These are phyloP conservation scores for Eupithecia exiguata DNA, from an alignment of 2,888 invertebrate species.

Conservation along the genomic window DNA sequence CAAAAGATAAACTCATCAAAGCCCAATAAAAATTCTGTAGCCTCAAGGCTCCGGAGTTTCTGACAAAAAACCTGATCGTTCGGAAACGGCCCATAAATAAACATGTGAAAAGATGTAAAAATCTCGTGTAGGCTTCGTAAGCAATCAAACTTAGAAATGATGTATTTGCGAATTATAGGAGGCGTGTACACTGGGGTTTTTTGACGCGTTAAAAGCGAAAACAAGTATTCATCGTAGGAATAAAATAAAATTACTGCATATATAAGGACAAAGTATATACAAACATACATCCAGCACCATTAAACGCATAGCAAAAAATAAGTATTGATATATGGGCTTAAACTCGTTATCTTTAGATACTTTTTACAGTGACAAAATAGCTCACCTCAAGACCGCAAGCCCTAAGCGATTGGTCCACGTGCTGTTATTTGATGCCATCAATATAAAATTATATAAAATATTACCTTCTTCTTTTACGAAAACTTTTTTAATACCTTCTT, in stretches of 20 bases:
- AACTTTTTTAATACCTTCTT: too few relatives aligned
- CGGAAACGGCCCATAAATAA: conserved; percentile 75
- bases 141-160: conserved; percentile 66
- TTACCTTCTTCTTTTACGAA: too few relatives aligned
- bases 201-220: neutral
- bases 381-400: too few relatives aligned
- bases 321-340: too few relatives aligned
- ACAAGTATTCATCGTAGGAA: neutral
- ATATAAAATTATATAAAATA: too few relatives aligned
- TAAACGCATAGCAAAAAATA: too few relatives aligned
- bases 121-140: conserved; percentile 52
- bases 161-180: conserved; percentile 48
- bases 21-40: conserved; percentile 32
- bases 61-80: conserved; percentile 61
- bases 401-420: too few relatives aligned
- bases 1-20: conserved; percentile 18
- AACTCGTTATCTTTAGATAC: too few relatives aligned
- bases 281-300: too few relatives aligned
- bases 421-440: too few relatives aligned
- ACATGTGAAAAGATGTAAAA: conserved; percentile 51
- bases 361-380: too few relatives aligned
- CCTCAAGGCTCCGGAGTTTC: conserved; percentile 28
- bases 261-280: neutral
- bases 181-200: conserved; percentile 20
- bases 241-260: neutral